These are phyloP conservation scores for Ptilodon capucinus DNA, from an alignment of 2,888 invertebrate genomes.

Conservation along the genomic window DNA sequence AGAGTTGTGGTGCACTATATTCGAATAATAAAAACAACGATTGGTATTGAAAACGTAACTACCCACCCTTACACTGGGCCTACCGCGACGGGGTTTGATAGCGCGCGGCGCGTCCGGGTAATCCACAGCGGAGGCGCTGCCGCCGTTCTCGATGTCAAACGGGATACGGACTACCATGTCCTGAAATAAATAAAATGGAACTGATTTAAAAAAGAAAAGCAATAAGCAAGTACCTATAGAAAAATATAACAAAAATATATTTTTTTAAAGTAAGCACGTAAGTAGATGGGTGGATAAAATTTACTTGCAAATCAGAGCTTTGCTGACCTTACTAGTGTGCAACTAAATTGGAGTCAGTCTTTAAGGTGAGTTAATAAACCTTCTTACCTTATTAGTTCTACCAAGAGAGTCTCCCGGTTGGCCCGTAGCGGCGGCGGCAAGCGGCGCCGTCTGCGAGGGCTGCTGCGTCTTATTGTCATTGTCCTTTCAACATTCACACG, in stretches of 20 bases:
- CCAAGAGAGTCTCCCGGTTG: constrained; percentile 44
- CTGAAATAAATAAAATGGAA: constrained; percentile 36
- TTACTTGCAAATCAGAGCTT: no score
- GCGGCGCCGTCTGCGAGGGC: constrained; percentile 39
- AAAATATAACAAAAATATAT: no score
- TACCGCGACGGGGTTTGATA: constrained; percentile 64
- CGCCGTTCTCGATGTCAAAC: constrained; percentile 68
- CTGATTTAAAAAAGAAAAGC: background rate
- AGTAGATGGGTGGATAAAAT: no score
- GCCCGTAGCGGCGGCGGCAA: constrained; percentile 38
- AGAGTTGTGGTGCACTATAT: no score
- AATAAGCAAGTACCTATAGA: no score
- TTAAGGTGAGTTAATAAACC: background rate
- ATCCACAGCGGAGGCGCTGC: constrained; percentile 38
- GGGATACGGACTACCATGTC: constrained; percentile 74
- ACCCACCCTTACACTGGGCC: constrained; percentile 65
- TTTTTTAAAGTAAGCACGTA: no score
- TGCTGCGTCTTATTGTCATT: constrained; percentile 43
- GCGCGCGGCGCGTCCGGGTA: constrained; percentile 56
- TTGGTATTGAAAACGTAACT: no score
- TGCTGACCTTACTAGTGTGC: no score
- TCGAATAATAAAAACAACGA: no score
- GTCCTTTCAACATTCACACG: constrained; percentile 37
- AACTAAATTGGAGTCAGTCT: no score
- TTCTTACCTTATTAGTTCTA: constrained; percentile 49